Percentiles rank a stretch among this genome's conserved stretches.
Conservation (phyloP, 1,140 invertebrate species). For the Drosophila burlai region DNA sequence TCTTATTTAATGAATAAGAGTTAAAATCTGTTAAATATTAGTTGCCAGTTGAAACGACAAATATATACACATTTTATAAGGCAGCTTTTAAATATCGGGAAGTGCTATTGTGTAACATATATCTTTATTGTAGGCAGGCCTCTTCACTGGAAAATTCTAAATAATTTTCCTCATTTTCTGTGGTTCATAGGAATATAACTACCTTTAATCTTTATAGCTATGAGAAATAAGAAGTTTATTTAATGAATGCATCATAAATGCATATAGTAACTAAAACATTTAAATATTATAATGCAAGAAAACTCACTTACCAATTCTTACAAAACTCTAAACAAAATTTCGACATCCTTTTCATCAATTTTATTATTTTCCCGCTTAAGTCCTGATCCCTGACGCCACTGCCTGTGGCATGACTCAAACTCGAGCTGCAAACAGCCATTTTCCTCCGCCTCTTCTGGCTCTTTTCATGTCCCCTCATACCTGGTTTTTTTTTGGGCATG, state of each 20-base stretch:
- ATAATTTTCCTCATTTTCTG: no score
- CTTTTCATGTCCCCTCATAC: not conserved
- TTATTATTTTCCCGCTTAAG: not conserved
- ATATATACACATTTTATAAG: no score
- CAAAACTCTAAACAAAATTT: not conserved
- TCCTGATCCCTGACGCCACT: not conserved
- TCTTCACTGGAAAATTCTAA: no score
- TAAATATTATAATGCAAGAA: not conserved
- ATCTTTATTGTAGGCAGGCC: no score
- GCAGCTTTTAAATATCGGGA: no score
- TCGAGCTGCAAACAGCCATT: constrained; percentile 48
- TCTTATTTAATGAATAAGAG: no score
- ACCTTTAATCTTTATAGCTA: not conserved
- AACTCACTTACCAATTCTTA: not conserved
- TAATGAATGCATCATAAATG: not conserved
- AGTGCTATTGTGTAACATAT: no score
- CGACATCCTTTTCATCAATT: not conserved
- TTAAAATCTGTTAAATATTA: no score
- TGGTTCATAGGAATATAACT: not conserved
- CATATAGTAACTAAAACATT: not conserved
- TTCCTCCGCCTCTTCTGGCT: not conserved
- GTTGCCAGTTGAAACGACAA: no score
- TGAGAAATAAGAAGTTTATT: not conserved
- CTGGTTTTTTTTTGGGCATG: constrained; percentile 46
- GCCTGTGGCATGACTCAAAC: constrained; percentile 63